Evolutionary conservation across 2,113 vertebrate genomes (phyloP), one percentile per base, ranked within the genome.

Genomic region (Carassius gibelio): DNA sequence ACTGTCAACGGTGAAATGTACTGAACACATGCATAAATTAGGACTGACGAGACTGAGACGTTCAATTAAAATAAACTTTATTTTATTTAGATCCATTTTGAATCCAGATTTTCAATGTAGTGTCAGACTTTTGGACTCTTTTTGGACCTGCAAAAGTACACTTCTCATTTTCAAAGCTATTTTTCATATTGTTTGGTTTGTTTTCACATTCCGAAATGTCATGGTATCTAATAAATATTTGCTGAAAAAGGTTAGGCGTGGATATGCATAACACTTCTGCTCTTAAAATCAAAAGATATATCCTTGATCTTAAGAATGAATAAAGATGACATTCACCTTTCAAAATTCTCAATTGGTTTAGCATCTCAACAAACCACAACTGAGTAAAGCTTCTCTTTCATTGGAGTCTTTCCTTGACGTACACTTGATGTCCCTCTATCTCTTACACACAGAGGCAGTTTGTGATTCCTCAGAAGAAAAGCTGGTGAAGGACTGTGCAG

Each of bases 401-500:
- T 0, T 81, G n/a, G 17, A 26, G 61, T 50, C 30, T 78, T 78
- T 78, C 79, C 23, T 81, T 81, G 62, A 75, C 55, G 23, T 75
- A 50, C 74, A 75, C n/a, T 75, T 75, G n/a, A 81, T 81, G 61
- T 66, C 23, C 23, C 17, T 81, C 48, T 50, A 50, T 50, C 48
- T 77, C 74, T 83, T 57, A 77, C 17, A 71, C 78, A 83, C 71
- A 59, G 48, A 83, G 36, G 7, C 45, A 61, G 62, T 45, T 23
- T 61, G 38, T 68, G 48, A 57, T 83, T 76, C 52, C 59, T 78
- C 81, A 34, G 74, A 83, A 74, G 57, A 72, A 77, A 45, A 23
- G 50, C n/a, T 57, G 30, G 66, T 78, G 21, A 71, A 61, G 76
- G 34, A 76, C 48, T 76, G 62, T 36, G 23, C 66, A 48, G 21